These are phyloP conservation scores for Avahi laniger DNA, from an alignment of 2,797 vertebrate species.

Conservation along the genomic window DNA sequence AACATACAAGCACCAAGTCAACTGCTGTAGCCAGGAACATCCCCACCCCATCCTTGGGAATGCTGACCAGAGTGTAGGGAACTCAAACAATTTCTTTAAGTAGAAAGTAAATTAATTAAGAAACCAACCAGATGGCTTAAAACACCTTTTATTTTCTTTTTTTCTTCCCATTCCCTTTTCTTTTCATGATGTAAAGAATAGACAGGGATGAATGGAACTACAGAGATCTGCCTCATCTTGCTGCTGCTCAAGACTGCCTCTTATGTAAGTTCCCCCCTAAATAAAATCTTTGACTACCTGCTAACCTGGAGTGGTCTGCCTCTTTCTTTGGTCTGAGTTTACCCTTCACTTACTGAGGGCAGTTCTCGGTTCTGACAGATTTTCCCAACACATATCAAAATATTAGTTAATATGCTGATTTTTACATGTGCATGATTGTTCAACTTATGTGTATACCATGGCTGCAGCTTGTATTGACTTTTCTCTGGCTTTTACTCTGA, in stretches of 20 bases:
- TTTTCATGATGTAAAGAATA: neutral
- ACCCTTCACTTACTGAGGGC: neutral
- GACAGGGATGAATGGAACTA: neutral
- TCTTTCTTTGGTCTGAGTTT: neutral
- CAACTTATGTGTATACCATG: neutral
- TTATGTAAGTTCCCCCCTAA: neutral
- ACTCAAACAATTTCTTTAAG: neutral
- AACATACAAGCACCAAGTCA: neutral
- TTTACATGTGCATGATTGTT: neutral
- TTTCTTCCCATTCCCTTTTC: neutral
- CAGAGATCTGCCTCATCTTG: neutral
- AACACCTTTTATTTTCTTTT: neutral
- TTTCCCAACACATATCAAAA: neutral
- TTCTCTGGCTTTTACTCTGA: neutral
- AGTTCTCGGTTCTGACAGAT: neutral
- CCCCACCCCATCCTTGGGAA: neutral
- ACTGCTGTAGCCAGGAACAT: neutral
- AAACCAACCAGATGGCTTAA: neutral
- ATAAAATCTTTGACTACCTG: neutral
- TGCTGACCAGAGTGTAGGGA: neutral
- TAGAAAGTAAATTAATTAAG: neutral
- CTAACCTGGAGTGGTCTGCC: neutral
- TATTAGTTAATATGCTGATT: neutral
- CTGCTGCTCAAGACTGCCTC: neutral
- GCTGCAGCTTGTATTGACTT: neutral